Percentiles rank a stretch among this genome's conserved stretches.
Evolutionary conservation across 2,888 invertebrate genomes (phyloP).

Genomic region (Eupithecia exiguata): DNA sequence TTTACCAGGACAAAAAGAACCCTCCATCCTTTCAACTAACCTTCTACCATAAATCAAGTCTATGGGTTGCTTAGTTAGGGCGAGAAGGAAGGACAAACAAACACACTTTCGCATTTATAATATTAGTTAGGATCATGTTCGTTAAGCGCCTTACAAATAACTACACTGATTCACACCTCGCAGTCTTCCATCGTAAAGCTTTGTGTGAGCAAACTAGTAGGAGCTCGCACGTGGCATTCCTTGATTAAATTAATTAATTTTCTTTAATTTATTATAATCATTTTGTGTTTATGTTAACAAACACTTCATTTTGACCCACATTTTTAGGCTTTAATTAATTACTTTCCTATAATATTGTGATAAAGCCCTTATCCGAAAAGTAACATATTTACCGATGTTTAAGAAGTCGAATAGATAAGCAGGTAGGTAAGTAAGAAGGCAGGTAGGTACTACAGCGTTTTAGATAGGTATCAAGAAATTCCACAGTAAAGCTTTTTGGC

Average conservation of each 20-base stretch:
- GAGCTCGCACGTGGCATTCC: neutral
- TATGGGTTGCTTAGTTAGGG: too few relatives aligned
- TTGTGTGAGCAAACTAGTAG: neutral
- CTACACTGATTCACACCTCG: neutral
- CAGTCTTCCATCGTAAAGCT: neutral
- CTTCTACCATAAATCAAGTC: too few relatives aligned
- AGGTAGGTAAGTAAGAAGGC: neutral
- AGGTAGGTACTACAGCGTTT: neutral
- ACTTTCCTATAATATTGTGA: too few relatives aligned
- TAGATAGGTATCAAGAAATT: conserved; percentile 6
- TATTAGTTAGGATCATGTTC: too few relatives aligned
- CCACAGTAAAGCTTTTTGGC: conserved; percentile 64
- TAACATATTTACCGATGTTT: too few relatives aligned
- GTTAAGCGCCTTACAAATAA: neutral
- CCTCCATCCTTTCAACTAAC: too few relatives aligned
- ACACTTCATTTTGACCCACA: too few relatives aligned
- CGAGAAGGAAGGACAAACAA: too few relatives aligned
- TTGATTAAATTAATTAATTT: neutral
- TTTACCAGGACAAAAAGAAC: too few relatives aligned
- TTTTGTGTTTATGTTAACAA: neutral
- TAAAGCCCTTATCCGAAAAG: too few relatives aligned
- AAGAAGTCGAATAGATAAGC: neutral
- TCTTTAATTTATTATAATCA: neutral
- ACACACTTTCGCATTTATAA: too few relatives aligned
- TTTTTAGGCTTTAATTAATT: too few relatives aligned